These are phyloP conservation scores for Eupeodes luniger DNA, from an alignment of 2,888 invertebrate genomes.

Conservation along the genomic window DNA sequence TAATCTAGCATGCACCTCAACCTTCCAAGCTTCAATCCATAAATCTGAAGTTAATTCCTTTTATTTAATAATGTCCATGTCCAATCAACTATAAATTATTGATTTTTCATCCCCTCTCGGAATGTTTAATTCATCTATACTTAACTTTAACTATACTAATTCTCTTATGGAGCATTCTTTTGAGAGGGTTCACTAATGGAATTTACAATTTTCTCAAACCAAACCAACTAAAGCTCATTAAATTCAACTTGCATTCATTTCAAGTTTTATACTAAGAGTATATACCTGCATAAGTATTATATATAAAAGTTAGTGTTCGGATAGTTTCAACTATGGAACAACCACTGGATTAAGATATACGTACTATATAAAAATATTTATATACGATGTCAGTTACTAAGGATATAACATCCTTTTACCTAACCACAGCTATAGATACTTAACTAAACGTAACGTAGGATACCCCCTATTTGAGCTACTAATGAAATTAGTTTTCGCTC, in stretches of 20 bases:
- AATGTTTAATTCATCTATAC: no score
- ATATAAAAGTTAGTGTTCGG: background rate
- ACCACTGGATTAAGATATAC: background rate
- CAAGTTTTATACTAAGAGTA: background rate
- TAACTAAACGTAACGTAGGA: background rate
- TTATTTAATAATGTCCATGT: background rate
- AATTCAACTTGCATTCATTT: slow-evolving; percentile 54
- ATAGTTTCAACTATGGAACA: no score
- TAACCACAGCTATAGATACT: no score
- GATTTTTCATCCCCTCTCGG: slow-evolving; percentile 15
- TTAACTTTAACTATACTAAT: no score
- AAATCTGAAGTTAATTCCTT: background rate
- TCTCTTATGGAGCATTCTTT: background rate
- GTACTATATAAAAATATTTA: no score
- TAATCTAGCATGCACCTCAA: no score
- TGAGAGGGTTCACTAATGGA: slow-evolving; percentile 26
- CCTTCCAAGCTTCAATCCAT: no score
- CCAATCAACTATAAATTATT: background rate
- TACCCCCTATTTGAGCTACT: slow-evolving; percentile 13
- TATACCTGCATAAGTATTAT: no score
- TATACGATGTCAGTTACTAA: no score
- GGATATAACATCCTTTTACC: no score
- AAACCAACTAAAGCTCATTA: slow-evolving; percentile 59
- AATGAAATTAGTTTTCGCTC: slow-evolving; percentile 62
- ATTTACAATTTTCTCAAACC: slow-evolving; percentile 37